Percentiles rank a stretch among this genome's conserved stretches.
These are phyloP conservation scores for Centrocercus urophasianus DNA, from an alignment of 2,113 vertebrate genomes.

Conservation along the genomic window DNA sequence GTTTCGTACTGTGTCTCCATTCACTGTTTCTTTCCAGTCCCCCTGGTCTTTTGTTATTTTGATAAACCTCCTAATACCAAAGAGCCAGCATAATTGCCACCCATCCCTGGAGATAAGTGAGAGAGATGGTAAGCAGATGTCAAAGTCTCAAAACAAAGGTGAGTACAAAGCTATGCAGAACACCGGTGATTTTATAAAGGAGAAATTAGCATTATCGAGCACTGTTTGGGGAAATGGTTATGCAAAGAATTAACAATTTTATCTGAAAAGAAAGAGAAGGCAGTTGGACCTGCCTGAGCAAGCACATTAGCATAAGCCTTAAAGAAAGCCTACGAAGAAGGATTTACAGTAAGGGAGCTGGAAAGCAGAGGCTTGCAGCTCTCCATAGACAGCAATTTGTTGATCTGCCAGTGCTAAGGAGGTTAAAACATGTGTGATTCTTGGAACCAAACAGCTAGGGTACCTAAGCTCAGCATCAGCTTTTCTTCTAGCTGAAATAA, in stretches of 20 bases:
- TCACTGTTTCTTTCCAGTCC: conserved; percentile 4
- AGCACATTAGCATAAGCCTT: conserved; percentile 36
- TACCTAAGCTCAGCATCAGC: rapidly evolving
- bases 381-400: background rate
- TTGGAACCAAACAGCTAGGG: rapidly evolving
- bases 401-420: background rate
- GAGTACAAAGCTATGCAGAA: conserved; percentile 63
- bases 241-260: conserved; percentile 33
- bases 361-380: background rate
- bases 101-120: conserved; percentile 46
- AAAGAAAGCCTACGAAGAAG: conserved; percentile 17
- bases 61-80: conserved; percentile 13
- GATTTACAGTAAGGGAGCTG: background rate
- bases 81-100: conserved; percentile 36
- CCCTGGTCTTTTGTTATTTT: conserved; percentile 52
- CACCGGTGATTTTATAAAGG: conserved; percentile 26
- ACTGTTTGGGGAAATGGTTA: conserved; percentile 1
- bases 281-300: background rate
- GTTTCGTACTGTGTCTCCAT: background rate
- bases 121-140: conserved; percentile 61
- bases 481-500: background rate
- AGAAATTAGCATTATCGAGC: conserved; percentile 46
- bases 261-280: conserved; percentile 17
- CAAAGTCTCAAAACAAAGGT: conserved; percentile 40
- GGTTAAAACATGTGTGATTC: background rate